Conservation (phyloP, 2,113 vertebrate genomes). For the Ciconia maguari region DNA sequence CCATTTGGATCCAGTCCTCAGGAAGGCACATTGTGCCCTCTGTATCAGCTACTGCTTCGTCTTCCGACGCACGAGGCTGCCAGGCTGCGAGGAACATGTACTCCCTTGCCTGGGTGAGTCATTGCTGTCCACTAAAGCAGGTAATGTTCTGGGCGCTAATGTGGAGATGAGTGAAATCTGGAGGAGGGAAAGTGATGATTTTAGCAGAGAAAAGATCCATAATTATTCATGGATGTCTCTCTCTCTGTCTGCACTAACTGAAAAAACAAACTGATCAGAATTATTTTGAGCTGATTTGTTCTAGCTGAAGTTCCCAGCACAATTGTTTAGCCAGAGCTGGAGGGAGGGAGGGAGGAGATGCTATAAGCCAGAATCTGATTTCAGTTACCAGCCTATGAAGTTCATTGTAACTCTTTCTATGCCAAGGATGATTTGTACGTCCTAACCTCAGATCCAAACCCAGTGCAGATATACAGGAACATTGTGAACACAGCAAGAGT, state of each 20-base stretch:
- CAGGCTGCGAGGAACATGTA: rapidly evolving
- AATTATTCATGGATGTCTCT: neutral
- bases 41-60: neutral
- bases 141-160: neutral
- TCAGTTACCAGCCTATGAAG: neutral
- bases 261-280: neutral
- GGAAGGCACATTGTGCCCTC: neutral
- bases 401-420: neutral
- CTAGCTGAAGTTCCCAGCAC: neutral
- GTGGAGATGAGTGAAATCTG: neutral
- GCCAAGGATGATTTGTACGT: neutral
- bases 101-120: neutral
- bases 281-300: neutral
- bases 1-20: neutral
- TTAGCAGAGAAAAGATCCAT: neutral
- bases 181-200: neutral
- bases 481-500: neutral
- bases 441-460: neutral
- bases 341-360: neutral
- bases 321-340: neutral
- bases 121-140: neutral
- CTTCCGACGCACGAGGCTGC: neutral
- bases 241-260: neutral
- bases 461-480: neutral
- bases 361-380: neutral